A percentile compares a stretch with the other conserved stretches of the same genome.
Conservation (phyloP, 2,113 vertebrate genomes). For the Hucho hucho region DNA sequence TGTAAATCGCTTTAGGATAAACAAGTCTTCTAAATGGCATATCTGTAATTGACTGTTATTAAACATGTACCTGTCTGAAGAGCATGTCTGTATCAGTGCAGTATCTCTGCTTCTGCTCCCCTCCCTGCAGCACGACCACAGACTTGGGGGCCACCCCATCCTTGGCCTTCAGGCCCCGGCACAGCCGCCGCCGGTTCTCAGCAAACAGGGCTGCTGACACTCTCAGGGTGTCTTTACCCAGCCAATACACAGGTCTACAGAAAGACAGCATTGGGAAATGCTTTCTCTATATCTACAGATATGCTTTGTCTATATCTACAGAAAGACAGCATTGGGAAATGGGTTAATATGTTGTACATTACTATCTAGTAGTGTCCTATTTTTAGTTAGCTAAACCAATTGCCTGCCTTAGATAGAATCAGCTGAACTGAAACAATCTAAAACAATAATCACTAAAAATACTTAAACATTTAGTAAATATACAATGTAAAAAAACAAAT, state of each 20-base stretch:
- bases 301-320: no score
- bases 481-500: no score
- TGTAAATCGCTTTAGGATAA: no score
- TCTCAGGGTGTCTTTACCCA: slow-evolving; percentile 89
- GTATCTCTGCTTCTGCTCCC: slow-evolving; percentile 88
- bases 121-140: slow-evolving; percentile 86
- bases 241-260: slow-evolving; percentile 83
- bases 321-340: slow-evolving; percentile 15
- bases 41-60: no score
- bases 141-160: slow-evolving; percentile 64
- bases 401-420: no score
- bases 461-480: no score
- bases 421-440: no score
- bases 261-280: slow-evolving; percentile 15
- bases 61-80: slow-evolving; percentile 90
- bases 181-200: slow-evolving; percentile 83
- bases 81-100: slow-evolving; percentile 88
- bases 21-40: no score
- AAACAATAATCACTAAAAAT: no score
- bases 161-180: slow-evolving; percentile 74
- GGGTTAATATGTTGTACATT: background rate
- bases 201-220: slow-evolving; percentile 85
- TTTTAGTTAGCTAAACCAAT: no score
- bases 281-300: no score
- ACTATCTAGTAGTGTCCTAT: no score